Evolutionary conservation across 2,113 vertebrate species (phyloP), one percentile per base, ranked within the genome.

Genomic region (Takifugu flavidus): DNA sequence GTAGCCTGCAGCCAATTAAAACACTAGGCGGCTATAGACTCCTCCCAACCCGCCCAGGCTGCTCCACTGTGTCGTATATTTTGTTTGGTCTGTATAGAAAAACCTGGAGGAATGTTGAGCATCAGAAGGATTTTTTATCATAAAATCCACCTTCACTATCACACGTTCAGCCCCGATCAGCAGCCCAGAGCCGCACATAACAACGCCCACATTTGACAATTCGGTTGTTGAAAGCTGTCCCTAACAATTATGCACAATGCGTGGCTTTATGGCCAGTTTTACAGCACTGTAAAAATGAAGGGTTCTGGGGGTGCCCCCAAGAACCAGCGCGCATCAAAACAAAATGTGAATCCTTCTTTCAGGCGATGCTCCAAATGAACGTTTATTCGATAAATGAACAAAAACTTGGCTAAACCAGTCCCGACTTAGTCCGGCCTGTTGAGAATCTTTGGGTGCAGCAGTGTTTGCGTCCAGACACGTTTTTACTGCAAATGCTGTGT

Each of bases 1-100:
- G 83, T 86, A 90, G 91, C 89, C 88, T 88, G 88, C 91, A 96
- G 94, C 96, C 97, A 99, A 98, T 98, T 95, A 93, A 90, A 95
- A 92, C 91, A 90, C 91, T 83, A 87, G 92, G 85, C 91, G 86
- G 74, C 83, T 73, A 66, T 80, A 92, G 93, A 94, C 97, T 95
- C 94, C 97, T 92, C 97, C 97, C 94, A 90, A 88, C 88, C 88
- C 89, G 89, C 85, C 87, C 92, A 74, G 94, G 92, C 93, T 92
- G 77, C 79, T 77, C 78, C 63, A 88, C 89, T 79, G 53, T 91
- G 91, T 91, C 91, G 91, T 92, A 93, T 90, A 93, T 93, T 94
- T 94, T 70, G 62, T 74, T 84, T 79, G 77, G 75, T 63, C 72
- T 68, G 83, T 74, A 78, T 3, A 71, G 62, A 82, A 46, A 73